Percentiles rank a stretch among this genome's conserved stretches.
phyloP scores from a whole-genome alignment of 2,888 invertebrate species.

The Sarcophaga variegata region DNA sequence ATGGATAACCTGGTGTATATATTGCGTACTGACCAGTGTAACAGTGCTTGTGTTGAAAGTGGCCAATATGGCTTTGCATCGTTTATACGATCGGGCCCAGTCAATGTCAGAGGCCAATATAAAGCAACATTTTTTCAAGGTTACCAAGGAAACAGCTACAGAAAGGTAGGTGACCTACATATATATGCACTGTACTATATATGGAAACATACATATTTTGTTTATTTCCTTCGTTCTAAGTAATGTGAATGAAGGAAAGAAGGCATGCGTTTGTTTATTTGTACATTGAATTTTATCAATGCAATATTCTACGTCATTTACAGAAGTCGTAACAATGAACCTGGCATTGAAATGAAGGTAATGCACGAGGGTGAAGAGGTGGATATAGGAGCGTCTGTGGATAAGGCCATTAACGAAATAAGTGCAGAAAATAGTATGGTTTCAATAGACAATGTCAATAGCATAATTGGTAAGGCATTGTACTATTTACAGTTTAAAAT shows the following conservation, averaged over 20 bases:
- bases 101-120: slow-evolving; percentile 84
- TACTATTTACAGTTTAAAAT: neutral
- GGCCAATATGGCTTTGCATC: slow-evolving; percentile 94
- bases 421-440: slow-evolving; percentile 82
- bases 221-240: slow-evolving; percentile 25
- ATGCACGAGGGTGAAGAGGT: slow-evolving; percentile 82
- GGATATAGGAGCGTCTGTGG: slow-evolving; percentile 84
- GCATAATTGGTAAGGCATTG: slow-evolving; percentile 85
- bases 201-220: neutral
- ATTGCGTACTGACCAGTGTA: slow-evolving; percentile 90
- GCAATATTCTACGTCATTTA: slow-evolving; percentile 54
- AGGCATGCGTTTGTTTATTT: slow-evolving; percentile 27
- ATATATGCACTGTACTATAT: slow-evolving; percentile 7
- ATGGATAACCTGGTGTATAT: slow-evolving; percentile 91
- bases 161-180: slow-evolving; percentile 72
- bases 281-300: slow-evolving; percentile 35
- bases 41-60: slow-evolving; percentile 92
- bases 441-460: slow-evolving; percentile 84
- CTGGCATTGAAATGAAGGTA: slow-evolving; percentile 92
- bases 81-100: slow-evolving; percentile 97
- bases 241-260: slow-evolving; percentile 30
- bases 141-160: slow-evolving; percentile 80
- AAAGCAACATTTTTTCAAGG: slow-evolving; percentile 82
- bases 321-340: slow-evolving; percentile 86
- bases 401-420: slow-evolving; percentile 83